Conservation (phyloP, 2,797 vertebrate genomes). For the Lophotriccus pileatus region DNA sequence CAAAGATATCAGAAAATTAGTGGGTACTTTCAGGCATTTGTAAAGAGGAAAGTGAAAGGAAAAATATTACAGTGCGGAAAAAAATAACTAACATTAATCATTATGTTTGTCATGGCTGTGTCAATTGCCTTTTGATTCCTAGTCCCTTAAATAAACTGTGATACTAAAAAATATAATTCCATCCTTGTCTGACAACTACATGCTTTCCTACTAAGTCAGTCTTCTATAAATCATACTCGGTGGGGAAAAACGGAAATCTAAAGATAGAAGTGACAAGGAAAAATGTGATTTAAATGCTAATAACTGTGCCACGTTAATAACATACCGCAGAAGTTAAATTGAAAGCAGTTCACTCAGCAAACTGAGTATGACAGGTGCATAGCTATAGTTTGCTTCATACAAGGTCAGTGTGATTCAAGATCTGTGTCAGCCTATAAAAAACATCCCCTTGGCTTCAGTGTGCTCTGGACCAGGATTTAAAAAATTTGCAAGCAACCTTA, state of each 20-base stretch:
- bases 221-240: not conserved
- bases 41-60: not conserved
- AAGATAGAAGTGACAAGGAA: not conserved
- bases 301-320: not conserved
- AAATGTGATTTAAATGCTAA: constrained; percentile 2
- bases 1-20: not conserved
- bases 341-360: not conserved
- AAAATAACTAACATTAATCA: not conserved
- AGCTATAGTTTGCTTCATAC: not conserved
- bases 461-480: not conserved
- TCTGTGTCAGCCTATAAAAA: not conserved
- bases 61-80: not conserved
- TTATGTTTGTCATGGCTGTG: not conserved
- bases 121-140: not conserved
- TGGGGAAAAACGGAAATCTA: not conserved
- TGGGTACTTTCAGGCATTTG: not conserved
- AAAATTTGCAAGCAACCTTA: not conserved
- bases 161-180: not conserved
- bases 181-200: not conserved
- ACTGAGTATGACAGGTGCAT: not conserved
- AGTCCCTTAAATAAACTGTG: not conserved
- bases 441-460: not conserved
- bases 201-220: not conserved
- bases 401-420: not conserved
- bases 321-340: not conserved